Conservation (phyloP, 2,888 invertebrate species). For the Aspidiotus rigidus region DNA sequence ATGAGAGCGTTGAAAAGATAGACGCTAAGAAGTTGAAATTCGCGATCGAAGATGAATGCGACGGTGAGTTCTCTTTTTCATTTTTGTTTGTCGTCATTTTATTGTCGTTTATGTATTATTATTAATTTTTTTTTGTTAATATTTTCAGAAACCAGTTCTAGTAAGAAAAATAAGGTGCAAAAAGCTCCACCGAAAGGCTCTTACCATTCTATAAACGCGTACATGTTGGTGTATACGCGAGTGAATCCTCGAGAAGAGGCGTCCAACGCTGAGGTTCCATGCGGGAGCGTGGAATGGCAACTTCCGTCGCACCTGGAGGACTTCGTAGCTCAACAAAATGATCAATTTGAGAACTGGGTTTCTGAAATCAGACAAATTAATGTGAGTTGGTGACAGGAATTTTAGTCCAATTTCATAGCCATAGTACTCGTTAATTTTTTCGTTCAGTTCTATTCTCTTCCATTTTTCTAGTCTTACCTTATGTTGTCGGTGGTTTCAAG, state of each 20-base stretch:
- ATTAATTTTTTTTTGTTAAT: background rate
- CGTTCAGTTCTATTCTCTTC: background rate
- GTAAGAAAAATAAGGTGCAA: constrained; percentile 37
- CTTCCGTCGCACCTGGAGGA: constrained; percentile 36
- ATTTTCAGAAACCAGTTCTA: constrained; percentile 1
- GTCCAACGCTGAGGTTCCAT: background rate
- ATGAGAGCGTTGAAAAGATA: constrained; percentile 48
- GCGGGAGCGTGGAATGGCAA: constrained; percentile 12
- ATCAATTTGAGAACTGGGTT: constrained; percentile 34
- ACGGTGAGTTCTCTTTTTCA: constrained; percentile 36
- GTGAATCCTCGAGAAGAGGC: constrained; percentile 10
- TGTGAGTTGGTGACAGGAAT: constrained; percentile 28
- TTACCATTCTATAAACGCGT: constrained; percentile 51
- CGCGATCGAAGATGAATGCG: constrained; percentile 41
- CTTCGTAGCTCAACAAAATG: constrained; percentile 36
- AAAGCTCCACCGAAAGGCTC: constrained; percentile 44
- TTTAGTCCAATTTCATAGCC: background rate
- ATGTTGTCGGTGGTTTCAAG: background rate
- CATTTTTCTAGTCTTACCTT: background rate
- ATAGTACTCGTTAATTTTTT: background rate
- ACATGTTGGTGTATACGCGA: constrained; percentile 53
- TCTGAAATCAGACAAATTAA: constrained; percentile 29
- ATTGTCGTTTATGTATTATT: background rate
- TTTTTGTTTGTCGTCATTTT: no score
- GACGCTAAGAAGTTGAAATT: constrained; percentile 43